Evolutionary conservation across 2,888 invertebrate species (phyloP).

Genomic region (Zygothrica quintamaculata): DNA sequence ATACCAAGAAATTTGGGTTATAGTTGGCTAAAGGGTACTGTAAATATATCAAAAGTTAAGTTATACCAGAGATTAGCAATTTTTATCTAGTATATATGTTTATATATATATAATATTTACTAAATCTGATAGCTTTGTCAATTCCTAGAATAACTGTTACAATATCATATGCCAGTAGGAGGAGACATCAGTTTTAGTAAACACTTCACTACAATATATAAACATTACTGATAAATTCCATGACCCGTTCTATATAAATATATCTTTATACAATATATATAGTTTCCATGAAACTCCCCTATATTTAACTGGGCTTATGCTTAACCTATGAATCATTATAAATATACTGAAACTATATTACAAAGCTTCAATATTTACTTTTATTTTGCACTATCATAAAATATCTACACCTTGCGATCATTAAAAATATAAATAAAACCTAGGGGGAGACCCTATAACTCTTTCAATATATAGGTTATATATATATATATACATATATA

Average conservation of each 20-base stretch:
- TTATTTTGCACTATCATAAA: constrained; percentile 28
- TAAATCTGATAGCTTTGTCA: too few species aligned
- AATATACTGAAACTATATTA: constrained; percentile 17
- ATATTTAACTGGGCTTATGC: constrained; percentile 1
- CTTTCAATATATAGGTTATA: not conserved
- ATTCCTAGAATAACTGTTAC: constrained; percentile 35
- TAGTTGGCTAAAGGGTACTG: constrained; percentile 16
- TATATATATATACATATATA: not conserved
- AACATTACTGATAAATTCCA: constrained; percentile 43
- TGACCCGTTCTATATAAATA: not conserved
- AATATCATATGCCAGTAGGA: constrained; percentile 28
- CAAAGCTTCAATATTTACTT: constrained; percentile 26
- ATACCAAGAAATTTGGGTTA: constrained; percentile 25
- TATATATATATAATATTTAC: too few species aligned
- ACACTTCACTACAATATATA: constrained; percentile 34
- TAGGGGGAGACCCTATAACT: constrained; percentile 4
- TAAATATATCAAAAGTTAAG: constrained; percentile 22
- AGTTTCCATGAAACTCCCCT: constrained; percentile 41
- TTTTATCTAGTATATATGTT: too few species aligned
- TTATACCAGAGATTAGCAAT: constrained; percentile 13
- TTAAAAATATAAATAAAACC: too few species aligned
- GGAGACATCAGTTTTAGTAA: constrained; percentile 47
- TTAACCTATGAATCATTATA: constrained; percentile 19
- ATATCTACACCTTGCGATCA: constrained; percentile 52
- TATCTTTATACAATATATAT: too few species aligned